Percentiles rank a stretch among this genome's conserved stretches.
Conservation (phyloP, 2,797 vertebrate genomes). For the Melanotaenia boesemani region DNA sequence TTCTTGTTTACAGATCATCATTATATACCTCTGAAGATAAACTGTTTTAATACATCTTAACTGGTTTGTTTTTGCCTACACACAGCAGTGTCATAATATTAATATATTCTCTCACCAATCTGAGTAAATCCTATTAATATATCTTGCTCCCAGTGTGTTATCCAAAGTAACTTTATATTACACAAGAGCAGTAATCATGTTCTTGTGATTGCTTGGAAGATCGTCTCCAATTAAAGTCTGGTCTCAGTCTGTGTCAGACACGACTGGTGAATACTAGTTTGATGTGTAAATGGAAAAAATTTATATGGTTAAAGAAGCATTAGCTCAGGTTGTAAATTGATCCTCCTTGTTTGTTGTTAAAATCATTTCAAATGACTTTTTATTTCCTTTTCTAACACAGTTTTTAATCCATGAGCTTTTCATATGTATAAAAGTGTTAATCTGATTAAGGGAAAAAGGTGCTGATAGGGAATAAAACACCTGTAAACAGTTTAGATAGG, state of each 20-base stretch:
- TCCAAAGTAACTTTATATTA: background rate
- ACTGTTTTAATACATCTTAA: slow-evolving; percentile 30
- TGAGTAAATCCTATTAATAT: background rate
- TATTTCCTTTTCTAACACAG: too few species aligned
- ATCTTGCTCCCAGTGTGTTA: background rate
- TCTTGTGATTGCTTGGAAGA: background rate
- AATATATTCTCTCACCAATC: background rate
- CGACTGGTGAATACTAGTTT: too few species aligned
- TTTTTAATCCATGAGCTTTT: too few species aligned
- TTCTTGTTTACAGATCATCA: background rate
- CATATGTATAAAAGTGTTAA: too few species aligned
- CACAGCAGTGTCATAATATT: background rate
- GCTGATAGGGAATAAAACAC: too few species aligned
- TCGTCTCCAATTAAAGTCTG: background rate
- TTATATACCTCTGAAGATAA: slow-evolving; percentile 23
- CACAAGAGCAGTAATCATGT: background rate
- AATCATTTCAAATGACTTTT: too few species aligned
- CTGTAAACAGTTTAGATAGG: too few species aligned
- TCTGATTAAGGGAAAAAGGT: too few species aligned
- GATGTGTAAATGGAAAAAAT: too few species aligned
- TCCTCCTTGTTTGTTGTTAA: background rate
- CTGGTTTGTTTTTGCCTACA: background rate
- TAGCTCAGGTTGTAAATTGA: background rate
- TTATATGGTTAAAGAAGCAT: background rate
- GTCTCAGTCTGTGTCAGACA: too few species aligned